phyloP scores from a whole-genome alignment of 2,888 invertebrate genomes.

The Leptarthrus brevirostris region DNA sequence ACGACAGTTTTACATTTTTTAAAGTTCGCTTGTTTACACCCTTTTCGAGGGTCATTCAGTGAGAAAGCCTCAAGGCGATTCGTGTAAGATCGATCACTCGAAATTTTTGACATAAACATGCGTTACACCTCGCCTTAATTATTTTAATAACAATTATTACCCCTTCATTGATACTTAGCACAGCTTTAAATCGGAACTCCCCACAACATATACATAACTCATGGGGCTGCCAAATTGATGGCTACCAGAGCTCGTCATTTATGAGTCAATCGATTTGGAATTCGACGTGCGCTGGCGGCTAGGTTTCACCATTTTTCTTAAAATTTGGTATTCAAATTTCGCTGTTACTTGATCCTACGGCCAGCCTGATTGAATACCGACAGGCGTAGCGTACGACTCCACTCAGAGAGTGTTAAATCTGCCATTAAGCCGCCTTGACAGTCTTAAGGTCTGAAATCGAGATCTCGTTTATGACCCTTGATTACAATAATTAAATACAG shows the following conservation, averaged over 20 bases:
- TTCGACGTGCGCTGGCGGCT: constrained; percentile 38
- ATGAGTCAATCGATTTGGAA: constrained; percentile 36
- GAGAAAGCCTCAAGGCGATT: constrained; percentile 19
- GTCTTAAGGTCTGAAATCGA: constrained; percentile 6
- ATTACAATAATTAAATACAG: constrained; percentile 46
- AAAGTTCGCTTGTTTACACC: constrained; percentile 30
- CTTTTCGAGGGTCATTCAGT: constrained; percentile 6
- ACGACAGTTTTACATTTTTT: no score
- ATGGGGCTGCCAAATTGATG: constrained; percentile 28
- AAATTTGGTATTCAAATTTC: constrained; percentile 50
- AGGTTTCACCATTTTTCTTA: constrained; percentile 36
- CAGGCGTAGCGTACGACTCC: background rate
- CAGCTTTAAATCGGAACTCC: constrained; percentile 5
- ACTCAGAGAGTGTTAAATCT: constrained; percentile 12
- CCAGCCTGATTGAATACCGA: constrained; percentile 37
- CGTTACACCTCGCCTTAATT: constrained; percentile 62
- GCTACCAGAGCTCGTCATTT: constrained; percentile 14
- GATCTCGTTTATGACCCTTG: constrained; percentile 32
- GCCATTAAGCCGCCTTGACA: constrained; percentile 38
- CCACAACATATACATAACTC: constrained; percentile 14
- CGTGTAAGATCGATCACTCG: constrained; percentile 55
- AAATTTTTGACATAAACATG: constrained; percentile 61
- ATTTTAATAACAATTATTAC: constrained; percentile 64
- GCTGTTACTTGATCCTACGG: constrained; percentile 27
- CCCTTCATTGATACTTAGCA: constrained; percentile 42